Conservation (phyloP, 2,113 vertebrate genomes). For the Acanthochromis polyacanthus region DNA sequence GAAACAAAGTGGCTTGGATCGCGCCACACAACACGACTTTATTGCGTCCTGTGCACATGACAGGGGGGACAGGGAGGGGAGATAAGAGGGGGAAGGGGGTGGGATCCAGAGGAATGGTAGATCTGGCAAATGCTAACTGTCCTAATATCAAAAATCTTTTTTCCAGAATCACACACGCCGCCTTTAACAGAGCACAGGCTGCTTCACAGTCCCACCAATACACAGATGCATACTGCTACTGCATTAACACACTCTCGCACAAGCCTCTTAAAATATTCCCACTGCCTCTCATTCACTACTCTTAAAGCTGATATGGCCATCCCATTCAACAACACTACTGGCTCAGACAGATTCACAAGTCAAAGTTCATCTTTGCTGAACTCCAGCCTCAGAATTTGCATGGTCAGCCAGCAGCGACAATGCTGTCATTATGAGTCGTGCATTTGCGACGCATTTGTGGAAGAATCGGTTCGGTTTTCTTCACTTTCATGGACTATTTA, state of each 20-base stretch:
- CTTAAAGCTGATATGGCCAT: no score
- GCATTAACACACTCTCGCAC: neutral
- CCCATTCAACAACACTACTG: no score
- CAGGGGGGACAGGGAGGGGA: no score
- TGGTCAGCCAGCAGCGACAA: neutral
- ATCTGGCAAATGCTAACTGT: no score
- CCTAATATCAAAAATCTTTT: no score
- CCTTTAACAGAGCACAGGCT: neutral
- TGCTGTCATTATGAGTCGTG: neutral
- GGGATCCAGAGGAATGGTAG: no score
- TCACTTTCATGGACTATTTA: neutral
- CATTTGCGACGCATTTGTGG: neutral
- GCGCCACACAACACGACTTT: no score
- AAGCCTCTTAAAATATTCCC: constrained; percentile 1
- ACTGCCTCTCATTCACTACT: neutral
- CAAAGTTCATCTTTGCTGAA: neutral
- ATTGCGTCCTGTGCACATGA: no score
- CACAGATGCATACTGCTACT: neutral
- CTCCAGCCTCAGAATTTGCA: neutral
- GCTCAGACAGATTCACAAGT: constrained; percentile 1
- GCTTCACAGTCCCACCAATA: neutral
- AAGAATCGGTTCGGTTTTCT: neutral
- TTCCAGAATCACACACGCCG: no score
- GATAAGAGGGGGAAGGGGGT: no score
- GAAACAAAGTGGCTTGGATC: no score